Conservation (phyloP, 2,888 invertebrate species). For the Drosophila recens region DNA sequence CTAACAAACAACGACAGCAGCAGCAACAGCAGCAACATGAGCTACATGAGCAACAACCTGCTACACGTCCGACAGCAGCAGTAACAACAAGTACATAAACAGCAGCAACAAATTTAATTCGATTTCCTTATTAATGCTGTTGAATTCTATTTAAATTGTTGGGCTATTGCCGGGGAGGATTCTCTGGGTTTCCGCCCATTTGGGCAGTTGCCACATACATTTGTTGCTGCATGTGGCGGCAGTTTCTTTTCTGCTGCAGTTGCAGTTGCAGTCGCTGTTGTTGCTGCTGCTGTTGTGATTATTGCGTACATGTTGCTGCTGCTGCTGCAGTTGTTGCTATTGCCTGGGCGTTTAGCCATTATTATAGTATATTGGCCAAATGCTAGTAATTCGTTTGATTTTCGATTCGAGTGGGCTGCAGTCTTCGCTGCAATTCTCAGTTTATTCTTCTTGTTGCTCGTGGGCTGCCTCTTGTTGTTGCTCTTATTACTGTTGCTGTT, state of each 20-base stretch:
- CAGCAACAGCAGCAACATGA: not conserved
- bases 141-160: conserved; percentile 65
- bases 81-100: conserved; percentile 15
- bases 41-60: conserved; percentile 18
- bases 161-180: conserved; percentile 37
- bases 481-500: not conserved
- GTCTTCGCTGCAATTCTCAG: conserved; percentile 45
- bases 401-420: conserved; percentile 56
- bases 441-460: conserved; percentile 51
- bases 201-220: conserved; percentile 57
- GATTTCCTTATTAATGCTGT: conserved; percentile 52
- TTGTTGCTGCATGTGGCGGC: conserved; percentile 26
- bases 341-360: conserved; percentile 69
- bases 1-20: conserved; percentile 2
- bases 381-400: conserved; percentile 68
- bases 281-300: conserved; percentile 32
- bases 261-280: conserved; percentile 4
- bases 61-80: conserved; percentile 20
- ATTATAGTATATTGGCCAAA: conserved; percentile 69
- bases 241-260: conserved; percentile 38
- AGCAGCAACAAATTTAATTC: conserved; percentile 51
- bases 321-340: conserved; percentile 11
- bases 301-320: conserved; percentile 30
- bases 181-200: conserved; percentile 41
- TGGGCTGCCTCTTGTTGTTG: conserved; percentile 24